These are phyloP conservation scores for Chondrosia reniformis DNA, from an alignment of 37 sponge, comb jelly and placozoan genomes.

Conservation along the genomic window DNA sequence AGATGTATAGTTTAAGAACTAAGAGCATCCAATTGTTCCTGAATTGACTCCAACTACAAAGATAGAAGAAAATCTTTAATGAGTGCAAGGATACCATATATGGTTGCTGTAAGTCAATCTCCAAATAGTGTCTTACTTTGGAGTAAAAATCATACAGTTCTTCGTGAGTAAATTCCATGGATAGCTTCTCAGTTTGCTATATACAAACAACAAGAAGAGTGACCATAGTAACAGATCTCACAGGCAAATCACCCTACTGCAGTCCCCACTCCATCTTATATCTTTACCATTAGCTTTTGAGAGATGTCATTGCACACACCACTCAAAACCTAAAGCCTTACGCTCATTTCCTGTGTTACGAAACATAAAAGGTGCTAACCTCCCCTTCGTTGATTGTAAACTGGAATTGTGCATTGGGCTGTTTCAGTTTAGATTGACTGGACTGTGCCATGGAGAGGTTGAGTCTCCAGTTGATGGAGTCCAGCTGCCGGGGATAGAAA, in stretches of 20 bases:
- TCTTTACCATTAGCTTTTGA: conserved; percentile 66
- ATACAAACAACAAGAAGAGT: background rate
- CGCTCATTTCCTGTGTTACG: conserved; percentile 64
- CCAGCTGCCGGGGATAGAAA: conserved; percentile 85
- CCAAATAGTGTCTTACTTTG: conserved; percentile 36
- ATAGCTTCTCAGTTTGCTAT: conserved; percentile 60
- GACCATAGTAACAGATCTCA: too few species aligned
- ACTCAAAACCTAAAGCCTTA: conserved; percentile 55
- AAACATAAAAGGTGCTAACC: conserved; percentile 24
- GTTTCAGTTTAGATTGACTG: conserved; percentile 62
- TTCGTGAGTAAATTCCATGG: conserved; percentile 82
- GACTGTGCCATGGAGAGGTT: conserved; percentile 80
- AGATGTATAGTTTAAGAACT: background rate
- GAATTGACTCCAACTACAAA: background rate
- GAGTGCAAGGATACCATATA: background rate
- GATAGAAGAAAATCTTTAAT: background rate
- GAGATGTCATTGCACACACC: conserved; percentile 48
- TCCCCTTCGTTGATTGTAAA: conserved; percentile 20
- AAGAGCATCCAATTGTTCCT: background rate
- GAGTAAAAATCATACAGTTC: conserved; percentile 81
- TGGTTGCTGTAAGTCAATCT: background rate
- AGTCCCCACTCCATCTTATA: too few species aligned
- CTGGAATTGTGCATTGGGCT: conserved; percentile 86
- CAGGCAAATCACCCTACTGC: too few species aligned
- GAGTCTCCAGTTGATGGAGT: conserved; percentile 82